Conservation (phyloP, 2,888 invertebrate genomes). For the Drosophila kambysellisi region DNA sequence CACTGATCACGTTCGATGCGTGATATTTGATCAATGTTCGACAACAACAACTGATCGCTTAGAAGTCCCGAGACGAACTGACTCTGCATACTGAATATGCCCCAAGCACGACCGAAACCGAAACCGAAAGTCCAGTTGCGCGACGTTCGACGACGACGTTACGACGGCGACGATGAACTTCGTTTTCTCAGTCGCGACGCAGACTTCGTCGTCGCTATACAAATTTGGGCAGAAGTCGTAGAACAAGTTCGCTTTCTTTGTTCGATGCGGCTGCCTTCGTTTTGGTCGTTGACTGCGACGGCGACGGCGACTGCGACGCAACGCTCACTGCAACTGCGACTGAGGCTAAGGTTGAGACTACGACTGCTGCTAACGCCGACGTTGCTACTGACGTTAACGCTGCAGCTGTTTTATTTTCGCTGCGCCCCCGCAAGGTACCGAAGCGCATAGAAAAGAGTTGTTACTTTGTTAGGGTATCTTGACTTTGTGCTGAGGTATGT, state of each 20-base stretch:
- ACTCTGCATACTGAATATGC: conserved; percentile 27
- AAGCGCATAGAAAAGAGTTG: conserved; percentile 14
- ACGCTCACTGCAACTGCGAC: background rate
- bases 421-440: conserved; percentile 32
- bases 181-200: conserved; percentile 9
- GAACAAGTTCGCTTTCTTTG: conserved; percentile 78
- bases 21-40: conserved; percentile 52
- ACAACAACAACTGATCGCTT: conserved; percentile 61
- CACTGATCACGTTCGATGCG: conserved; percentile 50
- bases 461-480: background rate
- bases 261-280: conserved; percentile 46
- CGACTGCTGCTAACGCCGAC: background rate
- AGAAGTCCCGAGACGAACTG: conserved; percentile 78
- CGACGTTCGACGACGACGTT: background rate
- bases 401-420: conserved; percentile 28
- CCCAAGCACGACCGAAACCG: conserved; percentile 52
- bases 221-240: conserved; percentile 45
- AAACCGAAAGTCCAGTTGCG: conserved; percentile 57
- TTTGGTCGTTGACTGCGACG: conserved; percentile 17
- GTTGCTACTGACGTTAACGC: conserved; percentile 4
- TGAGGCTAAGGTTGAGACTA: background rate
- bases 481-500: no score
- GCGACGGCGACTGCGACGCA: background rate
- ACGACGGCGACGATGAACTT: background rate
- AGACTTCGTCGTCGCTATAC: conserved; percentile 16